These are phyloP conservation scores for Symphodus melops DNA, from an alignment of 2,113 vertebrate genomes.

Conservation along the genomic window DNA sequence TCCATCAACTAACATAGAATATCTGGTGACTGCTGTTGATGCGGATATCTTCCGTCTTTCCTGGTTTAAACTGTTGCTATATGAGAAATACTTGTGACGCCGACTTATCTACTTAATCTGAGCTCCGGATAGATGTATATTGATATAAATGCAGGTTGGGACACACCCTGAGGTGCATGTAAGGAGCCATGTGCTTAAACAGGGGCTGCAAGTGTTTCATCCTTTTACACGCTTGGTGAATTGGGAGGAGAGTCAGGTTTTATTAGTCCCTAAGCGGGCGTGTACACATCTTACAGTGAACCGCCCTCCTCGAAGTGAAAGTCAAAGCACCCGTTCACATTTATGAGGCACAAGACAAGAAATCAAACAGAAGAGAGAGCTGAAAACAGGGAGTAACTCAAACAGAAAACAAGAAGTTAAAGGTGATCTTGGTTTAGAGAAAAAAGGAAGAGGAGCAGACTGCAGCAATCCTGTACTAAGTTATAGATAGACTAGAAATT, in stretches of 20 bases:
- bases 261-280: slow-evolving; percentile 55
- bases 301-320: slow-evolving; percentile 37
- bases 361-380: slow-evolving; percentile 5
- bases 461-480: slow-evolving; percentile 16
- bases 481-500: slow-evolving; percentile 34
- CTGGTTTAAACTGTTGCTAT: slow-evolving; percentile 40
- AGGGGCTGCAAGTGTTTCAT: slow-evolving; percentile 58
- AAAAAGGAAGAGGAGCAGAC: slow-evolving; percentile 31
- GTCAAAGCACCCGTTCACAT: slow-evolving; percentile 6
- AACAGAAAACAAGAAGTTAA: background rate
- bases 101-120: slow-evolving; percentile 28
- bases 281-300: slow-evolving; percentile 57
- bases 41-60: slow-evolving; percentile 24
- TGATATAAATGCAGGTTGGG: slow-evolving; percentile 37
- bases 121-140: slow-evolving; percentile 38
- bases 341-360: slow-evolving; percentile 33
- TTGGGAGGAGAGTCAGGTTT: slow-evolving; percentile 62
- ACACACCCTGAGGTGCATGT: slow-evolving; percentile 34
- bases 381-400: background rate
- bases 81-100: slow-evolving; percentile 30
- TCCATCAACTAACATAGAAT: slow-evolving; percentile 48
- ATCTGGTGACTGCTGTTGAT: slow-evolving; percentile 46
- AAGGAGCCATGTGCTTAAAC: slow-evolving; percentile 3
- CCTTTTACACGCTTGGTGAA: slow-evolving; percentile 67
- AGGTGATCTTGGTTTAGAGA: background rate